Evolutionary conservation across 2,888 invertebrate species (phyloP), one percentile per base, ranked within the genome.

Genomic region (Chrysolina americana): DNA sequence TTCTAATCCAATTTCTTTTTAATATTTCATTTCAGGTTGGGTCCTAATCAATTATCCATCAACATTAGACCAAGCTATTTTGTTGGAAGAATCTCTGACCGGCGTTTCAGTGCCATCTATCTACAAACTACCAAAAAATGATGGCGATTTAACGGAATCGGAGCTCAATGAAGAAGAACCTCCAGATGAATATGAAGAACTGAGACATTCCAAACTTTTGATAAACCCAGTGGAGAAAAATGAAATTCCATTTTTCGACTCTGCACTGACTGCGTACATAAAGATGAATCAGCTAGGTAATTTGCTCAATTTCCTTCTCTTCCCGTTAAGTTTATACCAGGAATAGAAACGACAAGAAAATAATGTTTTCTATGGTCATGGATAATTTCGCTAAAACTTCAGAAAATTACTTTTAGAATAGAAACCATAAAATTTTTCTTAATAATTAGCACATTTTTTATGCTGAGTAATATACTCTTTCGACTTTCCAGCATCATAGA

Each of bases 31-130:
- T 17, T 28, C 47, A 79, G 83, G 6, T 48, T 93, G 92, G 89
- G 91, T 90, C n/a, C 87, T 93, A 64, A 86, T 93, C 56, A 92
- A 93, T 84, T 93, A 91, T 82, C 93, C 93, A 0, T 89, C 89
- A 74, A 89, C 88, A 8, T 90, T 91, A 72, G 86, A 89, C 41
- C 91, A 93, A 85, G 91, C 92, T 53, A 89, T 89, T 79, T 87
- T 90, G 59, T 84, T 93, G 44, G 93, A 93, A 86, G 90, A 90
- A 85, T 88, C 89, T 1, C 88, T 93, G 82, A 89, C 91, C 11
- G 92, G 92, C 0, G 83, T 83, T 62, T 85, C 86, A 59, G 88
- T 92, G 21, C 90, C 91, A 9, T 15, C 28, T 3, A 50, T 76
- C 0, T 10, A 65, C 36, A 76, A 72, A 17, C 64, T 69, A 3